Base-by-base conservation (phyloP, 2,113 vertebrate species). In the Ophthalmolycus amberensis region DNA sequence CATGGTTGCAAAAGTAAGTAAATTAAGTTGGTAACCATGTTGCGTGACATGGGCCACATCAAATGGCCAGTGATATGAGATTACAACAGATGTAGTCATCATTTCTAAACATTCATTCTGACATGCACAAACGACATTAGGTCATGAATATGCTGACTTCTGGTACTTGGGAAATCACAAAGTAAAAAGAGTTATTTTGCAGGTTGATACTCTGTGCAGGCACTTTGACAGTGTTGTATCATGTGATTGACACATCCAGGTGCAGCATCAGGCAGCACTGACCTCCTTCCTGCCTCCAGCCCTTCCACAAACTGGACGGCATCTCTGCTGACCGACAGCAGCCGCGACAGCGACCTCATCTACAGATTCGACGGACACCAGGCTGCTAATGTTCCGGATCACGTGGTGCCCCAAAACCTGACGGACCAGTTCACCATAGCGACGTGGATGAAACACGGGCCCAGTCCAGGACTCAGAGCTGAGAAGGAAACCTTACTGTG, bases 401-500 rank as follows among this genome's bases (percentile, higher is more conserved):
- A 95, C 37, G 96, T 99, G 85, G 97, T 99, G 76, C 97, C 98
- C 0, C 97, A 98, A 91, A 99, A 99, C 91, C 95, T 99, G 88
- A 99, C 97, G 0, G 97, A 99, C 90, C 98, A 99, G 85, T 99
- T 99, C 93, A 99, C 97, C 74, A 96, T 99, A 82, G 96, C 96
- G 42, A 96, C 97, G 20, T 99, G 98, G 98, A 99, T 99, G 98
- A 97, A 97, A 77, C 98, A 99, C 0, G 97, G 97, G 6, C 97
- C 98, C 50, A 98, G 97, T 91, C 96, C 96, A 0, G 97, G 97
- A 4, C 88, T 97, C 82, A 95, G 98, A 91, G 97, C 96, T 0
- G 97, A 99, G 90, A 99, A 99, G 82, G 98, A 99, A 91, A 99
- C 98, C 9, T 95, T 99, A 76, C 96, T 99, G 78, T 99, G 98